Evolutionary conservation across 2,113 vertebrate species (phyloP), one percentile per base, ranked within the genome.

Genomic region (Astur gentilis): DNA sequence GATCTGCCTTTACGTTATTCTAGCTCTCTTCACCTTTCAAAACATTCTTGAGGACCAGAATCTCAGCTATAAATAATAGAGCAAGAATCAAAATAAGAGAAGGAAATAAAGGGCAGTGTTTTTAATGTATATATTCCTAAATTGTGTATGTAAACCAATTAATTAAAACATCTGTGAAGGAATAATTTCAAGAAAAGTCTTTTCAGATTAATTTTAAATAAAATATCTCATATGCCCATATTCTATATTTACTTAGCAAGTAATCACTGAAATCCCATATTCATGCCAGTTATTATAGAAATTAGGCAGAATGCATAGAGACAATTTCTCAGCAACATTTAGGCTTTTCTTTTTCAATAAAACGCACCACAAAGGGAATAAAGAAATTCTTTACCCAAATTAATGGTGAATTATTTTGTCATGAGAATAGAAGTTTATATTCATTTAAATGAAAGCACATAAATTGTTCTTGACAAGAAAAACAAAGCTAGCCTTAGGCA

Each of bases 391-490:
- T 98, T 96, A 77, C 92, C 76, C 91, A 98, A 98, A 98, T 98
- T 98, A 98, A 97, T 95, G 82, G 96, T 96, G 98, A 98, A 98
- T 98, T 98, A 97, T 98, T 98, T 98, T 98, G 98, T 98, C 98
- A 98, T 95, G 98, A 98, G 98, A 98, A 98, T 98, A 97, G 93
- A 96, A 97, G 97, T 98, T 98, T 98, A 98, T 98, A 98, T 98
- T 98, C 97, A 98, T 98, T 98, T 98, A 98, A 98, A 97, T 97
- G 98, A 98, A 98, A 98, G 97, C 98, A 98, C 96, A 98, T 98
- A 98, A 98, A 98, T 98, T 98, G 98, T 97, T 98, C 98, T 95
- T 98, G 98, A 98, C 98, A 98, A 98, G 98, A 98, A 98, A 98
- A 98, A 98, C 98, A 98, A 98, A 98, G 97, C 88, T 98, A 97